These are phyloP conservation scores for Hecatera dysodea DNA, from an alignment of 2,888 invertebrate species.

Conservation along the genomic window DNA sequence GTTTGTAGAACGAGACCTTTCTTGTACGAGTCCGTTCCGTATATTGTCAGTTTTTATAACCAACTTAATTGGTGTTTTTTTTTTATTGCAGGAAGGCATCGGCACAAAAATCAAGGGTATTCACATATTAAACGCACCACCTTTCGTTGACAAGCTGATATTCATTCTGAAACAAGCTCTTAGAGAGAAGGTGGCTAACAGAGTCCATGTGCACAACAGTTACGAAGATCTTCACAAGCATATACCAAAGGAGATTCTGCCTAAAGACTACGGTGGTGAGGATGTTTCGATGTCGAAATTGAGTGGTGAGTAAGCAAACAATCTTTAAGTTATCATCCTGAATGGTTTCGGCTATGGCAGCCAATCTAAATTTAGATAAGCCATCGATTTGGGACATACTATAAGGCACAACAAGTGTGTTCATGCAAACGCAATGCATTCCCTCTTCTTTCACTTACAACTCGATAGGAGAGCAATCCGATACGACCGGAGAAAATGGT, in stretches of 20 bases:
- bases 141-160: conserved; percentile 82
- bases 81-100: conserved; percentile 80
- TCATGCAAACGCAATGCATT: too few relatives aligned
- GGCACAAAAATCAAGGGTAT: conserved; percentile 87
- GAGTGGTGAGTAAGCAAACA: conserved; percentile 75
- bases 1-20: too few relatives aligned
- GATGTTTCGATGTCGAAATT: conserved; percentile 75
- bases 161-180: conserved; percentile 83
- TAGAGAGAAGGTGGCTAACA: conserved; percentile 82
- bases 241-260: conserved; percentile 83
- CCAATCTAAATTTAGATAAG: too few relatives aligned
- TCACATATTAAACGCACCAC: conserved; percentile 84
- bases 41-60: neutral
- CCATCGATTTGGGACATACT: neutral
- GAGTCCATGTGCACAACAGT: conserved; percentile 81
- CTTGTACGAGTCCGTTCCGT: too few relatives aligned
- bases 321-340: too few relatives aligned
- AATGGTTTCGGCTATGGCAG: too few relatives aligned
- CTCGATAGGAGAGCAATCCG: too few relatives aligned
- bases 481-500: too few relatives aligned
- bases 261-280: conserved; percentile 84
- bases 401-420: too few relatives aligned
- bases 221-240: conserved; percentile 83
- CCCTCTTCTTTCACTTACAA: too few relatives aligned
- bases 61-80: neutral